phyloP scores from a whole-genome alignment of 2,113 vertebrate species.

The Bambusicola thoracicus region DNA sequence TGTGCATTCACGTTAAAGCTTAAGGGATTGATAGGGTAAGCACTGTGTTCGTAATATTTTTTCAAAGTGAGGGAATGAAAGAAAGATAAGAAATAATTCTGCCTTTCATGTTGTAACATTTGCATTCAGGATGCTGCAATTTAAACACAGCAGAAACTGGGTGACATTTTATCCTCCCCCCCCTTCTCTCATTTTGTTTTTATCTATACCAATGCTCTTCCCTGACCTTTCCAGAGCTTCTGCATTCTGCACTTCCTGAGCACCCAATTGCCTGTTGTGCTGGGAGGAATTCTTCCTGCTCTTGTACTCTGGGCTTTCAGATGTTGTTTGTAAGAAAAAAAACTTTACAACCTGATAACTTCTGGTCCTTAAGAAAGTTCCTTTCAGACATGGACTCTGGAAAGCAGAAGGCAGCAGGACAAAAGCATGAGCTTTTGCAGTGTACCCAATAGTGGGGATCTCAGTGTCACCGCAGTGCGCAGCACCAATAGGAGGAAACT shows the following conservation, averaged over 20 bases:
- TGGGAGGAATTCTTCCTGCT: background rate
- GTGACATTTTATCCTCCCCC: background rate
- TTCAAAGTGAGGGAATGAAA: background rate
- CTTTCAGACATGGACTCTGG: background rate
- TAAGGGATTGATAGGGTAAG: background rate
- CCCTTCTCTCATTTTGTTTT: background rate
- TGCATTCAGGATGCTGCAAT: background rate
- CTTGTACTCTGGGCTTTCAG: background rate
- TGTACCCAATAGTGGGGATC: background rate
- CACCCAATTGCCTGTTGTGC: background rate
- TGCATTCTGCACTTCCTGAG: background rate
- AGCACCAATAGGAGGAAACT: background rate
- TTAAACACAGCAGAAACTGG: background rate
- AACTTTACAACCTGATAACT: background rate
- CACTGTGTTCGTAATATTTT: background rate
- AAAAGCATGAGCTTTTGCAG: background rate
- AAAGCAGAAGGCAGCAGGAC: background rate
- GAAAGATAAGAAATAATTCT: background rate
- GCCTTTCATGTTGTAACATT: background rate
- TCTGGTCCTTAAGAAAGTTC: background rate
- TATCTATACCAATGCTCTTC: background rate
- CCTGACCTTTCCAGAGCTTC: background rate
- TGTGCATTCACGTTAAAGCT: background rate
- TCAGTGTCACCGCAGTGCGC: background rate
- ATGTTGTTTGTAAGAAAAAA: background rate